Percentiles rank a stretch among this genome's conserved stretches.
Evolutionary conservation across 2,113 vertebrate species (phyloP).

Genomic region (Helogale parvula): DNA sequence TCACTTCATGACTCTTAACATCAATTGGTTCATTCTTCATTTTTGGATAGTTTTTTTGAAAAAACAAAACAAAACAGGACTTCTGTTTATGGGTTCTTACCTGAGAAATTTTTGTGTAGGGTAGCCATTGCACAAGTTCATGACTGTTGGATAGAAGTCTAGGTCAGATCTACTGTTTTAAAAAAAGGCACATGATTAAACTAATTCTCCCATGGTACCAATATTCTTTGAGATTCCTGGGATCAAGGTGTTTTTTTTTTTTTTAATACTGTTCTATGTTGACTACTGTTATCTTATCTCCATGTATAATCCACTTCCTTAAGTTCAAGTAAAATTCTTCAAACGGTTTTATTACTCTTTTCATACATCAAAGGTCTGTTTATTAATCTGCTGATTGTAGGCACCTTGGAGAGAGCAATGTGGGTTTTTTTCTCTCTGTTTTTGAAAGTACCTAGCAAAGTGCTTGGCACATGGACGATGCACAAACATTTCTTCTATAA

Average conservation of each 20-base stretch:
- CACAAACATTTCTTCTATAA: not conserved
- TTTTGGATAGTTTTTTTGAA: conserved; percentile 45
- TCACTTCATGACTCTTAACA: not conserved
- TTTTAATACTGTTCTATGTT: not conserved
- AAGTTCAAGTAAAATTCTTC: not conserved
- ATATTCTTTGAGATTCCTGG: conserved; percentile 6
- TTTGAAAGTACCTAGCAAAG: not conserved
- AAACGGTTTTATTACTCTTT: not conserved
- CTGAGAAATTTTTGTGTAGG: not conserved
- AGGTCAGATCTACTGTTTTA: not conserved
- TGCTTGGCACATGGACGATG: not conserved
- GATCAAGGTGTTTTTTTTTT: conserved; percentile 27
- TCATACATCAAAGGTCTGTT: not conserved
- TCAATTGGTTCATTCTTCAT: not conserved
- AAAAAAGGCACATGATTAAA: not conserved
- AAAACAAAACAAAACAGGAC: not conserved
- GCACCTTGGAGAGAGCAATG: not conserved
- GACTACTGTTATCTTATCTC: not conserved
- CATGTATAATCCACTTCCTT: not conserved
- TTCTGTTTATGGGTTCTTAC: not conserved
- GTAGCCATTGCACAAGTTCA: not conserved
- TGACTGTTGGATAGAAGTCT: not conserved
- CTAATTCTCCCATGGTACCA: not conserved
- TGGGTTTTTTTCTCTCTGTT: not conserved
- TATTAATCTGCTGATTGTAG: not conserved